phyloP scores from a whole-genome alignment of 2,113 vertebrate species.

The Accipiter cooperii region DNA sequence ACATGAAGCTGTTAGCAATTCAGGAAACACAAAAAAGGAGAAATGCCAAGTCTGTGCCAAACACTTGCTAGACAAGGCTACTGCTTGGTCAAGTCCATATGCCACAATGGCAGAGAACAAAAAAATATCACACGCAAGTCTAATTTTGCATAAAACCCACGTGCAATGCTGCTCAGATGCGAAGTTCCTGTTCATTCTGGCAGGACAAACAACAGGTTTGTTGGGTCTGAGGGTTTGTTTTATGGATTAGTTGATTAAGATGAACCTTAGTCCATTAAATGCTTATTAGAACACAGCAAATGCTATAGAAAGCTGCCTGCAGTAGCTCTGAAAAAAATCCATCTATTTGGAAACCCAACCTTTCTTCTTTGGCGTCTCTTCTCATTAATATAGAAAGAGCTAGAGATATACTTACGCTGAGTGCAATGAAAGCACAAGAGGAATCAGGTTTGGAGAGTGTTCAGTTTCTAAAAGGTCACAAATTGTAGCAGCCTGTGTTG shows the following conservation, averaged over 20 bases:
- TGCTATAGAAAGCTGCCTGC: not conserved
- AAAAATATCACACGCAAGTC: not conserved
- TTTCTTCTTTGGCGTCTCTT: not conserved
- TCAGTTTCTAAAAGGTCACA: not conserved
- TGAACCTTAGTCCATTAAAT: not conserved
- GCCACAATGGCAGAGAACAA: not conserved
- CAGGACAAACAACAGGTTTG: slow-evolving; percentile 37
- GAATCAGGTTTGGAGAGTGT: not conserved
- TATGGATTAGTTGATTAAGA: not conserved
- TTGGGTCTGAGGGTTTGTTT: not conserved
- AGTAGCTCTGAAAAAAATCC: not conserved
- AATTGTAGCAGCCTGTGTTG: not conserved
- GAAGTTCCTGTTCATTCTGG: not conserved
- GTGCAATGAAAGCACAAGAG: not conserved
- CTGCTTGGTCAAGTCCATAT: not conserved
- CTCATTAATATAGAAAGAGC: not conserved
- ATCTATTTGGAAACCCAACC: not conserved
- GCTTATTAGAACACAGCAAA: not conserved
- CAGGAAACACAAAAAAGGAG: not conserved
- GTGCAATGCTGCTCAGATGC: not conserved
- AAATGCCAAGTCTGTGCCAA: not conserved
- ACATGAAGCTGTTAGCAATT: not conserved
- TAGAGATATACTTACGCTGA: not conserved
- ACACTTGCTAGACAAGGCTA: not conserved
- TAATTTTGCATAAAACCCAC: not conserved